Evolutionary conservation across 2,888 invertebrate genomes (phyloP), one percentile per base, ranked within the genome.

Genomic region (Entomobrya proxima): DNA sequence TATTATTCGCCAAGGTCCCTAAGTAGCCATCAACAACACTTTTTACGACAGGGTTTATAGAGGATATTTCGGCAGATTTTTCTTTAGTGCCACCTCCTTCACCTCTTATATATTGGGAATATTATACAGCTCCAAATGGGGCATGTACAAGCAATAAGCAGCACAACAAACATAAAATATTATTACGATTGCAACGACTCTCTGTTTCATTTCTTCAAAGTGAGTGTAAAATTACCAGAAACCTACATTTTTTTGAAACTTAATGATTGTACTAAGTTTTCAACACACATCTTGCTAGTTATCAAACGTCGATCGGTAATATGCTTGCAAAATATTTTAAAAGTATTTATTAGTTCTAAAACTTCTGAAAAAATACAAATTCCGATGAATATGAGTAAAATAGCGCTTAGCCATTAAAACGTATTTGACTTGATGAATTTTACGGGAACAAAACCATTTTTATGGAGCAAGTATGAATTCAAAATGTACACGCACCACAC

Each of bases 1-100:
- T 77, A 69, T 77, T 50, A 47, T 58, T 76, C 76, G 74, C 52
- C 75, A 64, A 84, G 69, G 83, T 77, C 83, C 77, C 83, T 84
- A 84, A 84, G 83, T 84, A 84, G 83, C 83, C 83, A 84, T 84
- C 83, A 84, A 84, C 83, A 84, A 84, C 83, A 84, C 83, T 84
- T 84, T 84, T 84, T 84, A 84, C 83, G 83, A 84, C 83, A 84
- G 83, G 77, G 77, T 77, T 84, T 84, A 84, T 84, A 77, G 77
- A 30, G 77, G 83, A 77, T 83, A 84, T 84, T 84, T 84, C 76
- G 69, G 83, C 76, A 55, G 83, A 84, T 84, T 84, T 84, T 84
- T 67, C 82, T 82, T 75, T 30, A 32, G 82, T 64, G 67, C 64
- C 67, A 74, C 81, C 81, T 58, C 50, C 47, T 21, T 47, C 58